phyloP scores from a whole-genome alignment of 2,797 vertebrate genomes.

The Pangasius macronema region DNA sequence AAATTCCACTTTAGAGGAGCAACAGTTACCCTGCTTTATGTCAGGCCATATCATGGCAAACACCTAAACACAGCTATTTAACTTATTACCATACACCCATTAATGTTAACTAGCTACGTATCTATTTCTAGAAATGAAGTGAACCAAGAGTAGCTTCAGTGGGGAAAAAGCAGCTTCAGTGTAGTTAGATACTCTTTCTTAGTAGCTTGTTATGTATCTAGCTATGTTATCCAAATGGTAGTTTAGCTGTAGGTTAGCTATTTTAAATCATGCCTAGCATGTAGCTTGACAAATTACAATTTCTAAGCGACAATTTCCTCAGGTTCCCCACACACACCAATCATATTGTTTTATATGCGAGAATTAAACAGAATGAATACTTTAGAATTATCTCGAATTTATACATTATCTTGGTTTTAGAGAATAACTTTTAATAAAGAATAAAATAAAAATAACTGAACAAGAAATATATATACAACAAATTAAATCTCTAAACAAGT shows the following conservation, averaged over 20 bases:
- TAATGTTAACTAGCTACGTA: neutral
- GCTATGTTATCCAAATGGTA: neutral
- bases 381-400: too few species aligned
- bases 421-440: too few species aligned
- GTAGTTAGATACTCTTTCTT: too few species aligned
- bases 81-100: neutral
- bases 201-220: too few species aligned
- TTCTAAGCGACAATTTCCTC: neutral
- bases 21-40: neutral
- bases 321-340: too few species aligned
- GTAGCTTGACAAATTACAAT: neutral
- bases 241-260: neutral
- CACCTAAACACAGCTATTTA: neutral
- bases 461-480: too few species aligned
- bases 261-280: neutral
- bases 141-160: neutral
- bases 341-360: too few species aligned
- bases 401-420: too few species aligned
- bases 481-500: too few species aligned
- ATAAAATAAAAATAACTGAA: too few species aligned
- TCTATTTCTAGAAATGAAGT: neutral
- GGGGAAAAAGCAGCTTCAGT: too few species aligned
- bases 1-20: neutral
- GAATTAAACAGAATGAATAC: too few species aligned
- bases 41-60: neutral